These are phyloP conservation scores for Sebastes itinus DNA, from an alignment of 2,797 vertebrate genomes.

Conservation along the genomic window DNA sequence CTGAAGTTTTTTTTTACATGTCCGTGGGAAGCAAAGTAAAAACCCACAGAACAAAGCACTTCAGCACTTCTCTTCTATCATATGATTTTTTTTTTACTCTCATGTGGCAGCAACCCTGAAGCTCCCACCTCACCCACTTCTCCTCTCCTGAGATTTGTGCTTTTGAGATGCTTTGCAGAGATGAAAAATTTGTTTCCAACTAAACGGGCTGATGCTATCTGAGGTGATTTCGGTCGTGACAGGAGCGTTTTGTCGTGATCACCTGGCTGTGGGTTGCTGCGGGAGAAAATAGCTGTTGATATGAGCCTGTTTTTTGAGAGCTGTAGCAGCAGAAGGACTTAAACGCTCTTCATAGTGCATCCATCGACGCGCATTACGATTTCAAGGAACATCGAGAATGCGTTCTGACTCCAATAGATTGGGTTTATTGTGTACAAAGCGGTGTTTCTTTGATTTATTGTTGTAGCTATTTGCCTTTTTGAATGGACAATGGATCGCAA, in stretches of 20 bases:
- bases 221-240: constrained; percentile 57
- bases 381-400: background rate
- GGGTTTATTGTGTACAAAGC: constrained; percentile 16
- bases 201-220: constrained; percentile 44
- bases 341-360: constrained; percentile 16
- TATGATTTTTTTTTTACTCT: constrained; percentile 33
- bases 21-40: constrained; percentile 36
- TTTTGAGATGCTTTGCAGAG: constrained; percentile 43
- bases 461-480: constrained; percentile 33
- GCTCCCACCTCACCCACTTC: constrained; percentile 50
- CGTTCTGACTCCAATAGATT: constrained; percentile 22
- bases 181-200: constrained; percentile 55
- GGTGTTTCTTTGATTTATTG: constrained; percentile 50
- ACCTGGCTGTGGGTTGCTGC: constrained; percentile 41
- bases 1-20: constrained; percentile 10
- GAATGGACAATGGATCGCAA: constrained; percentile 31
- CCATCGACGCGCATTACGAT: background rate
- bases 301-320: constrained; percentile 28
- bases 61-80: constrained; percentile 49
- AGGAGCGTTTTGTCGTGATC: constrained; percentile 51
- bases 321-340: background rate
- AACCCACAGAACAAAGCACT: constrained; percentile 29
- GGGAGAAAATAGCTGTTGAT: constrained; percentile 13
- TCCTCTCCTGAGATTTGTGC: constrained; percentile 59
- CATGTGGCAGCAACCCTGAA: constrained; percentile 62